These are phyloP conservation scores for Abrostola tripartita DNA, from an alignment of 2,888 invertebrate genomes.

Conservation along the genomic window DNA sequence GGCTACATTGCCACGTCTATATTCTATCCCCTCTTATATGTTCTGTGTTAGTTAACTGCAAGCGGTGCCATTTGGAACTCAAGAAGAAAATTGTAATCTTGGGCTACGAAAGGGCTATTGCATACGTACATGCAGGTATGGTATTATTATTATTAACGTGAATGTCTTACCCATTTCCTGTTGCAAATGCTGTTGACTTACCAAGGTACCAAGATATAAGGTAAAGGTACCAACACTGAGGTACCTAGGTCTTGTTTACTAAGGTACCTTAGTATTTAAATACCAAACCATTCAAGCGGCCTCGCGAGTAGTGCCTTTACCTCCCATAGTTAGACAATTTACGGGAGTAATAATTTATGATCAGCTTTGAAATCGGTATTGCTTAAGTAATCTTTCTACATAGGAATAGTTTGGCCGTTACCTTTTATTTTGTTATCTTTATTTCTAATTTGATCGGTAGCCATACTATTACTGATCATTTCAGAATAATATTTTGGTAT, in stretches of 20 bases:
- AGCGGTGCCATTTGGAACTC: constrained; percentile 29
- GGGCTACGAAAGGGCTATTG: constrained; percentile 1
- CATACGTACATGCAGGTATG: constrained; percentile 15
- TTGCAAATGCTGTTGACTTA: constrained; percentile 36
- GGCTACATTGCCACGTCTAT: constrained; percentile 1
- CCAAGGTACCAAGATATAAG: constrained; percentile 20
- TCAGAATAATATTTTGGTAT: not conserved
- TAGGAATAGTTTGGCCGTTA: not conserved
- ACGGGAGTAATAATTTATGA: constrained; percentile 8
- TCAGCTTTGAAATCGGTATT: constrained; percentile 12
- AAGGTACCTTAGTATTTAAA: constrained; percentile 7
- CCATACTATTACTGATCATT: constrained; percentile 1
- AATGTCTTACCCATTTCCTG: constrained; percentile 47
- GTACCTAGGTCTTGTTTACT: not conserved
- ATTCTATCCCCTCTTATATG: constrained; percentile 44
- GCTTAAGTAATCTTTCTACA: not conserved
- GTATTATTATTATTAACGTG: constrained; percentile 23
- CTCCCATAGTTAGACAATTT: constrained; percentile 9
- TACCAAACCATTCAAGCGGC: not conserved
- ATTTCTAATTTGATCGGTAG: constrained; percentile 12
- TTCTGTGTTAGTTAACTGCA: constrained; percentile 45
- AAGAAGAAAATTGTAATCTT: not conserved
- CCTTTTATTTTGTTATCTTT: not conserved
- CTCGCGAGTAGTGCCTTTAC: constrained; percentile 1
- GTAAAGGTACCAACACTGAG: constrained; percentile 12